Percentiles rank a stretch among this genome's conserved stretches.
These are phyloP conservation scores for Galeopterus variegatus DNA, from an alignment of 2,113 vertebrate genomes.

Conservation along the genomic window DNA sequence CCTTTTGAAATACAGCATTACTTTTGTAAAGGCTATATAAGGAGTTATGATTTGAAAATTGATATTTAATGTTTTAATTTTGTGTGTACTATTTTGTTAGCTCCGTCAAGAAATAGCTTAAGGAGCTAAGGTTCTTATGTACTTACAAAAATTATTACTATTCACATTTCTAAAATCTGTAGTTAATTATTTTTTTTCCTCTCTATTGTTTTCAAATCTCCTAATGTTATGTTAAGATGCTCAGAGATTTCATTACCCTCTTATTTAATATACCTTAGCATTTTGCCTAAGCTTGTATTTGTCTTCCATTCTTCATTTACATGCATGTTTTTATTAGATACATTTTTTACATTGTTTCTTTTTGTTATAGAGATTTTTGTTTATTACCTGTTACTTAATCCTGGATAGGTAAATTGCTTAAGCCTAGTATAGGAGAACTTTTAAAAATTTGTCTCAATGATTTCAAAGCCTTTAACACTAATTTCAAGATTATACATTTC, in stretches of 20 bases:
- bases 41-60: background rate
- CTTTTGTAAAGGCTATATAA: background rate
- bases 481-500: slow-evolving; percentile 58
- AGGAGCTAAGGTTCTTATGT: background rate
- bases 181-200: slow-evolving; percentile 23
- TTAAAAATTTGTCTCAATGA: slow-evolving; percentile 31
- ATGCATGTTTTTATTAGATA: slow-evolving; percentile 37
- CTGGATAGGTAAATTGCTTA: slow-evolving; percentile 46
- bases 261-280: slow-evolving; percentile 24
- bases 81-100: background rate
- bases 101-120: background rate
- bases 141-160: slow-evolving; percentile 28
- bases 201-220: background rate
- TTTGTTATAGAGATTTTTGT: slow-evolving; percentile 39
- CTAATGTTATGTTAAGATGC: background rate
- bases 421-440: background rate
- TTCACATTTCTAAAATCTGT: slow-evolving; percentile 27
- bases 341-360: slow-evolving; percentile 32
- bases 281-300: background rate
- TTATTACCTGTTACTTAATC: slow-evolving; percentile 36
- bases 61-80: slow-evolving; percentile 50
- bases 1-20: background rate
- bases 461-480: slow-evolving; percentile 54
- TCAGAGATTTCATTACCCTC: background rate
- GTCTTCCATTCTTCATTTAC: background rate